Base-by-base conservation (phyloP, 2,113 vertebrate species). In the Chloropsis cyanopogon region DNA sequence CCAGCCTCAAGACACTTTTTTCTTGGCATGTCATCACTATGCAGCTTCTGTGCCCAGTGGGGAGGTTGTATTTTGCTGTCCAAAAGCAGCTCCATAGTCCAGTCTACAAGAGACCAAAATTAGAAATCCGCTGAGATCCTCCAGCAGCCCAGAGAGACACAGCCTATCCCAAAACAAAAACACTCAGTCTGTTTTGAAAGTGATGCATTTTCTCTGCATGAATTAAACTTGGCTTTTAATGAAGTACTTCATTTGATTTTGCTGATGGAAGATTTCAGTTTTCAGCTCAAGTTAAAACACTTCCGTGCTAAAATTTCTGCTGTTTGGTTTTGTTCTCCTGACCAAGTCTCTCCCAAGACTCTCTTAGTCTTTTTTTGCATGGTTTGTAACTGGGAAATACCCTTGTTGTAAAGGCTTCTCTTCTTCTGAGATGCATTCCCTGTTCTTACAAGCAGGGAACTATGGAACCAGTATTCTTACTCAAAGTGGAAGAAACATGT, bases 211-310 rank as follows among this genome's bases (percentile, higher is more conserved):
- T 91, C 75, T 60, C 61, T 91, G 57, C 16, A 4, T 91, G 75
- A 94, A 90, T 90, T 91, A 85, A 90, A 73, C 50, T 75, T 94
- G 71, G 63, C 75, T 95, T 95, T 92, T 82, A 65, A 72, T 95
- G 75, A 92, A 96, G 63, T 60, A 59, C 63, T 82, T 90, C 15
- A 49, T 82, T 79, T 81, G 84, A 54, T 96, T 94, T 92, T 95
- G 84, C 66, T 92, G 70, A 69, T 76, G 87, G 59, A 53, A 89
- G 63, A 87, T 72, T 95, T 73, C 64, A 33, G 46, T 76, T 92
- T 96, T 84, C 69, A 76, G 78, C 81, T 82, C 70, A 82, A 87
- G 46, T 52, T 82, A 37, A 86, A 94, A 68, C 47, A 70, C 52
- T 92, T 87, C 46, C 1, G 2, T 82, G 70, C 83, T 91, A 57